phyloP scores from a whole-genome alignment of 2,797 vertebrate genomes.

The Melanogrammus aeglefinus region DNA sequence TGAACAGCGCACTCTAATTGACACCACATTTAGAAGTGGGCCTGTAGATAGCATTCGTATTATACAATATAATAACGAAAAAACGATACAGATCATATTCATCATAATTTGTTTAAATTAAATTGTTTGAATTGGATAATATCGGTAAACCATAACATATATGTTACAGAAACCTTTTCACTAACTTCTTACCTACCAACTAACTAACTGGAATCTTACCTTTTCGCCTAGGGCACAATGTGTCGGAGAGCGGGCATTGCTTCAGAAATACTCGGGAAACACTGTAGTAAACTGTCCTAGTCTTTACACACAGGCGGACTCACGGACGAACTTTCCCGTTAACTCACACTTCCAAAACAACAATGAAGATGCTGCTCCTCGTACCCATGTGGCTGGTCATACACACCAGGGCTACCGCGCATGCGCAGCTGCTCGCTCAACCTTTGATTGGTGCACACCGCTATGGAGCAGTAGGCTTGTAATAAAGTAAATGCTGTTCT shows the following conservation, averaged over 20 bases:
- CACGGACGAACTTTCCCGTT: constrained; percentile 42
- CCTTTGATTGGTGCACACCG: constrained; percentile 8
- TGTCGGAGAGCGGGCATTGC: constrained; percentile 50
- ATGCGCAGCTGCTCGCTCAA: constrained; percentile 20
- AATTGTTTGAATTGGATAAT: not conserved
- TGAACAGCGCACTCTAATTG: not conserved
- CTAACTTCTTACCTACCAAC: not conserved
- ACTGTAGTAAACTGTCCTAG: constrained; percentile 18
- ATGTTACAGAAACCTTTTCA: not conserved
- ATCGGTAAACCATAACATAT: not conserved
- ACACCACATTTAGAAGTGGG: not conserved
- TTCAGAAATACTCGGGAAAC: constrained; percentile 29
- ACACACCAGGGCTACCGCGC: constrained; percentile 25
- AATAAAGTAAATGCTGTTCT: not conserved
- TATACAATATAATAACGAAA: not conserved
- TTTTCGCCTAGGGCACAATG: constrained; percentile 44
- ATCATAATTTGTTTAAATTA: not conserved
- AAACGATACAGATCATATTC: not conserved
- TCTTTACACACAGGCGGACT: constrained; percentile 26
- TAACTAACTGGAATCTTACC: constrained; percentile 46
- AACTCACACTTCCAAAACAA: constrained; percentile 35
- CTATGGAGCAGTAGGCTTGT: too few relatives aligned
- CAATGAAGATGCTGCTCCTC: constrained; percentile 49
- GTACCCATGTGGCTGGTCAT: constrained; percentile 37
- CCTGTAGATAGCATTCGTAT: not conserved